Evolutionary conservation across 2,888 invertebrate species (phyloP), one percentile per base, ranked within the genome.

Genomic region (Polymixis flavicincta): DNA sequence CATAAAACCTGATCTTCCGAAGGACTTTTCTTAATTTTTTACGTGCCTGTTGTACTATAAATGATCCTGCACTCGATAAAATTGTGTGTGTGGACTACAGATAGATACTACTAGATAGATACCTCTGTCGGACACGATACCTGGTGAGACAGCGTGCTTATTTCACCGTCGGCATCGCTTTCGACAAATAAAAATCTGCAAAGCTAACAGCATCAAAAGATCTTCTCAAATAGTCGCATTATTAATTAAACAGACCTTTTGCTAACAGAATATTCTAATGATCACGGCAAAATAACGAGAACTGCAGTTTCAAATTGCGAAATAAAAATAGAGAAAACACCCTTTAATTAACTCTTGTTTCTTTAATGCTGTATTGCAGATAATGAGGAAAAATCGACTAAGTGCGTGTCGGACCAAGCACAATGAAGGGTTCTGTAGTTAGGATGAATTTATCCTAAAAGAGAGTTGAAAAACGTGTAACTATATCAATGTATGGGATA

Each of bases 161-260:
- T n/a, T n/a, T n/a, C 14, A 22, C 3, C 13, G 19, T 17, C 25
- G 9, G 0, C 37, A 37, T 50, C 11, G 5, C 14, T 60, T 50
- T 37, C 22, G 9, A 63, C 11, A 32, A 68, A 76, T 48, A 2
- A 25, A 42, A 61, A 37, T 17, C n/a, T 55, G 42, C 45, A 50
- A 57, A 64, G 28, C 14, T 37, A 14, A 57, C 19, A 64, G 45
- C 42, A 4, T 45, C 0, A 52, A 50, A 52, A 63, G n/a, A n/a
- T n/a, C n/a, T n/a, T n/a, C n/a, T 55, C 28, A 60, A 77, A 60
- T 57, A 52, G 48, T 68, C 45, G 28, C 63, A 71, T 65, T 28
- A 71, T 68, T 68, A 71, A 82, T 82, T 71, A 48, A 65, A 60
- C 11, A n/a, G 28, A 48, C 80, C 64, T 75, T 80, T 80, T n/a